Evolutionary conservation across 64 coral and sea anemone species (phyloP).

Genomic region (Catalaphyllia jardinei): DNA sequence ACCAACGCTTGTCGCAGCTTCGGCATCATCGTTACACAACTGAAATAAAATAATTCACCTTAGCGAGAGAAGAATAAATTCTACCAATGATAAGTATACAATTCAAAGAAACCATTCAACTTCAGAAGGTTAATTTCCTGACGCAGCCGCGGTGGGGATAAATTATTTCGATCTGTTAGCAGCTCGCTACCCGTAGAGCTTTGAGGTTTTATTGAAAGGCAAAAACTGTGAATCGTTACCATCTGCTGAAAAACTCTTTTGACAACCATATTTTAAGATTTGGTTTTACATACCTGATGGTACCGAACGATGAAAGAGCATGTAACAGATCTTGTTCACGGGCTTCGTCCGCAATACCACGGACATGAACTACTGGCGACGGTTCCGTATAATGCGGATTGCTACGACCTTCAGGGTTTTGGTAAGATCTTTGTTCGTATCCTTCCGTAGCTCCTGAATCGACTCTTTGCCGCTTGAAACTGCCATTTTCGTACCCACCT

Average conservation of each 20-base stretch:
- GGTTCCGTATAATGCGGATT: conserved; percentile 76
- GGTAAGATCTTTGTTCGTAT: conserved; percentile 7
- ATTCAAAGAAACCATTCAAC: not conserved
- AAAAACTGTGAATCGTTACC: too few species aligned
- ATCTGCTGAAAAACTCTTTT: not conserved
- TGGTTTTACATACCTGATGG: conserved; percentile 58
- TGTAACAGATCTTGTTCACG: conserved; percentile 89
- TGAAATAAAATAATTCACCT: conserved; percentile 43
- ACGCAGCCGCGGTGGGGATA: too few species aligned
- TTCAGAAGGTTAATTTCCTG: not conserved
- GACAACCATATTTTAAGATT: not conserved
- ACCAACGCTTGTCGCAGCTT: conserved; percentile 95
- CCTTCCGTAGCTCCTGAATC: not conserved
- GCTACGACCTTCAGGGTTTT: not conserved
- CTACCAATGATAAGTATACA: not conserved
- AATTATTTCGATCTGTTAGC: too few species aligned
- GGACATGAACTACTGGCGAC: conserved; percentile 88
- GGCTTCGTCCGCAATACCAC: conserved; percentile 88
- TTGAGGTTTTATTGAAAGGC: too few species aligned
- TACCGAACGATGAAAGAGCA: conserved; percentile 63
- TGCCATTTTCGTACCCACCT: conserved; percentile 51
- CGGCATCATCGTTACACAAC: conserved; percentile 97
- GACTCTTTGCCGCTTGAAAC: conserved; percentile 60
- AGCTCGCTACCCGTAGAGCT: too few species aligned
- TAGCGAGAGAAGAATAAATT: not conserved